phyloP scores from a whole-genome alignment of 2,888 invertebrate species.

The Eupithecia inturbata region DNA sequence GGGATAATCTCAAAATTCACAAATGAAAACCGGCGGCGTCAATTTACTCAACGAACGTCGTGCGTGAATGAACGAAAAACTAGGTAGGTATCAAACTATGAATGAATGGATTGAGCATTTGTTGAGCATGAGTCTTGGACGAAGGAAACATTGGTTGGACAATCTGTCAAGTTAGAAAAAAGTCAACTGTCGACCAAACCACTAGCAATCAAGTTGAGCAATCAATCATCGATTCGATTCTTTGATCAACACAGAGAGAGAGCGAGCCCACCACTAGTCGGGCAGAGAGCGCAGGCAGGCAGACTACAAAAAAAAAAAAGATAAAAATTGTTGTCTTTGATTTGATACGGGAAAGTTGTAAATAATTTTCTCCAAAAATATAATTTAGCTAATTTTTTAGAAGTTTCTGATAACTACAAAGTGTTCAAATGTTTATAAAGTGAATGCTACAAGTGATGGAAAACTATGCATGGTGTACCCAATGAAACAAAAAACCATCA shows the following conservation, averaged over 20 bases:
- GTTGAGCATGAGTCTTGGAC: no score
- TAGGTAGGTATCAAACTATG: no score
- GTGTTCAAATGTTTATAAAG: conserved; percentile 64
- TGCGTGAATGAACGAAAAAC: no score
- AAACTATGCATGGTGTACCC: conserved; percentile 70
- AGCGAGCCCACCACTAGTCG: conserved; percentile 15
- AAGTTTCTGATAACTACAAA: conserved; percentile 61
- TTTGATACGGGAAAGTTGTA: conserved; percentile 81
- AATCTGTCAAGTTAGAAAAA: neutral
- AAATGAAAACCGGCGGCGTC: conserved; percentile 31
- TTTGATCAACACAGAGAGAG: conserved; percentile 1
- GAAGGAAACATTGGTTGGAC: no score
- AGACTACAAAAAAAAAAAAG: conserved; percentile 10
- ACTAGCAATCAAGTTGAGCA: conserved; percentile 10
- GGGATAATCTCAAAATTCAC: conserved; percentile 1
- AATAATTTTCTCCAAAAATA: conserved; percentile 76
- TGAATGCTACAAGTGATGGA: conserved; percentile 70
- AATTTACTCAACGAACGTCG: neutral
- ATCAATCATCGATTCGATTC: neutral
- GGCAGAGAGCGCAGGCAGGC: neutral
- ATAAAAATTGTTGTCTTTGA: conserved; percentile 51
- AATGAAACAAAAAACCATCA: conserved; percentile 83
- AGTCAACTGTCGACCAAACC: conserved; percentile 1
- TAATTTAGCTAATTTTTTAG: conserved; percentile 54
- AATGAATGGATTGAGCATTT: no score